Percentiles rank a stretch among this genome's conserved stretches.
phyloP scores from a whole-genome alignment of 2,888 invertebrate species.

The Nymphalis c-album region DNA sequence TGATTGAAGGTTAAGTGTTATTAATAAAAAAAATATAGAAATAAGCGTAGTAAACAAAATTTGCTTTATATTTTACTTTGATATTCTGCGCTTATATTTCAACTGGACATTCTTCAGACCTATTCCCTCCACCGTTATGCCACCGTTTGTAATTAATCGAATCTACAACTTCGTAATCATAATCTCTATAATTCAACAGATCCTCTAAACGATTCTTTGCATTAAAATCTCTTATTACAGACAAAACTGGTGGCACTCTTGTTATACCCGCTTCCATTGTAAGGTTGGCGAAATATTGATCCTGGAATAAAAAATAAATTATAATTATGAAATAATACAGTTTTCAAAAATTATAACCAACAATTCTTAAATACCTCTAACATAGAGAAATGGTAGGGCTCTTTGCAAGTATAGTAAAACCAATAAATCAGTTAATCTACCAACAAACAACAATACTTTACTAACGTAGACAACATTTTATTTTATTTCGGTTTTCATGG shows the following conservation, averaged over 20 bases:
- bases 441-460: too few species aligned
- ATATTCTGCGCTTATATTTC: conserved; percentile 39
- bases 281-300: conserved; percentile 65
- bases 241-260: conserved; percentile 60
- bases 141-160: conserved; percentile 56
- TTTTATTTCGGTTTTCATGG: too few species aligned
- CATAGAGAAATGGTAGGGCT: too few species aligned
- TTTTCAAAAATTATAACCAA: background rate
- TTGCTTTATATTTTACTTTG: too few species aligned
- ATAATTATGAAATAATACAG: background rate
- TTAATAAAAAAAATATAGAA: too few species aligned
- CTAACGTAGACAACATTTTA: too few species aligned
- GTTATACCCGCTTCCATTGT: conserved; percentile 62
- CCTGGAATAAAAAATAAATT: conserved; percentile 48
- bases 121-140: conserved; percentile 52
- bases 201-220: conserved; percentile 65
- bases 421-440: too few species aligned
- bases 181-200: conserved; percentile 68
- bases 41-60: too few species aligned
- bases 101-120: conserved; percentile 55
- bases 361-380: too few species aligned
- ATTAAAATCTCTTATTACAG: conserved; percentile 66
- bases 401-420: too few species aligned
- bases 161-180: conserved; percentile 62
- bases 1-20: too few species aligned